Evolutionary conservation across 2,888 invertebrate genomes (phyloP).

Genomic region (Lampropteryx suffumata): DNA sequence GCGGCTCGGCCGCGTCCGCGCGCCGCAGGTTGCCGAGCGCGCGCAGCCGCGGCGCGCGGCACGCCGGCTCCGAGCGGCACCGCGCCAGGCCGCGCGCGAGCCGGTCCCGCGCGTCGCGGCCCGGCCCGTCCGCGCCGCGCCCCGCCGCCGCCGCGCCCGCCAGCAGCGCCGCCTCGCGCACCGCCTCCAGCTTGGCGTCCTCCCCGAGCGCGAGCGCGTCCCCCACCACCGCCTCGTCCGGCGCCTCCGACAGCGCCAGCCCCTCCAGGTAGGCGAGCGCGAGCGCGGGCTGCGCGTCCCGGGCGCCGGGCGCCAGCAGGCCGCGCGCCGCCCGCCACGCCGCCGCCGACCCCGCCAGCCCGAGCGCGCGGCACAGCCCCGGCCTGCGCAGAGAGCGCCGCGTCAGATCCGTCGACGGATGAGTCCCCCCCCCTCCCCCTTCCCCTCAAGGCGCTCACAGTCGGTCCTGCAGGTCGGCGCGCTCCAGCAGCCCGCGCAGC

Average conservation of each 20-base stretch:
- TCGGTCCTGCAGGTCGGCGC: constrained; percentile 11
- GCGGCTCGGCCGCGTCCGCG: constrained; percentile 44
- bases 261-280: constrained; percentile 37
- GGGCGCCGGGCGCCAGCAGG: constrained; percentile 32
- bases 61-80: constrained; percentile 42
- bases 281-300: constrained; percentile 32
- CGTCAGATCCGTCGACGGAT: no score
- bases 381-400: constrained; percentile 39
- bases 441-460: no score
- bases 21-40: constrained; percentile 59
- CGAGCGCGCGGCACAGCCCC: constrained; percentile 45
- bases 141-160: constrained; percentile 38
- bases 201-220: constrained; percentile 35
- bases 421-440: no score
- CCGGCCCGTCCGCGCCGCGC: constrained; percentile 21
- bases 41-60: constrained; percentile 37
- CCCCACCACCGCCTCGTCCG: neutral
- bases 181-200: constrained; percentile 36
- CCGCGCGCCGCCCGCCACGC: constrained; percentile 40
- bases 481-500: constrained; percentile 23
- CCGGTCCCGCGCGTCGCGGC: constrained; percentile 40
- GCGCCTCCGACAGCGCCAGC: no score
- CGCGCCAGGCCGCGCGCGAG: constrained; percentile 27
- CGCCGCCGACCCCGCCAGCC: constrained; percentile 49
- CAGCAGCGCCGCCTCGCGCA: constrained; percentile 41